phyloP scores from a whole-genome alignment of 2,797 vertebrate genomes.

The Eulemur coronatus region DNA sequence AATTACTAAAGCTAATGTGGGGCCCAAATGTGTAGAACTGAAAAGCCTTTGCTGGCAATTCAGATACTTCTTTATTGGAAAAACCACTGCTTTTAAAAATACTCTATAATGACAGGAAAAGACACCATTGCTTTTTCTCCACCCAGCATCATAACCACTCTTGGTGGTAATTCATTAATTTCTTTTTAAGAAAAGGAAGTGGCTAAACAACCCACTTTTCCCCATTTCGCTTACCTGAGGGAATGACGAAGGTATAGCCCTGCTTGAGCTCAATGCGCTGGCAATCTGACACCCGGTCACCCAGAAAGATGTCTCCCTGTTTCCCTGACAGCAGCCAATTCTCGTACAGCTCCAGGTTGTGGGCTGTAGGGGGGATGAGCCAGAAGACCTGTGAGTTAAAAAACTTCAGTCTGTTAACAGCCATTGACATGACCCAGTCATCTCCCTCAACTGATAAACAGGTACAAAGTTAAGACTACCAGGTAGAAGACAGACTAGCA shows the following conservation, averaged over 20 bases:
- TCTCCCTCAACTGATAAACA: slow-evolving; percentile 55
- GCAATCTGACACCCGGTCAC: slow-evolving; percentile 95
- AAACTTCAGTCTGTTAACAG: slow-evolving; percentile 71
- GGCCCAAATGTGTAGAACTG: background rate
- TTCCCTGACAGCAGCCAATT: slow-evolving; percentile 99
- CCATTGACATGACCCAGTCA: slow-evolving; percentile 69
- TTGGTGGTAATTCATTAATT: background rate
- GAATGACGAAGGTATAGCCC: slow-evolving; percentile 98
- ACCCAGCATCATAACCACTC: background rate
- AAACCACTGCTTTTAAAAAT: background rate
- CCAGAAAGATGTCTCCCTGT: slow-evolving; percentile 98
- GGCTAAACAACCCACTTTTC: background rate
- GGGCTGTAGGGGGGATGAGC: slow-evolving; percentile 96
- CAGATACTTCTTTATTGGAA: background rate
- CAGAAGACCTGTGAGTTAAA: slow-evolving; percentile 93
- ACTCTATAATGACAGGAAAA: background rate
- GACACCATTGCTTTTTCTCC: background rate
- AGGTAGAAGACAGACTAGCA: background rate
- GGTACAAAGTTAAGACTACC: background rate
- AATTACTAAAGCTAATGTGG: background rate
- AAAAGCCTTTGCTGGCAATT: slow-evolving; percentile 20
- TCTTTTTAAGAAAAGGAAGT: background rate
- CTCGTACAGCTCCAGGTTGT: slow-evolving; percentile 98
- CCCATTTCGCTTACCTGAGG: slow-evolving; percentile 89
- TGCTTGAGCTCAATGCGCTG: slow-evolving; percentile 96